Evolutionary conservation across 2,797 vertebrate genomes (phyloP), one percentile per base, ranked within the genome.

Genomic region (Pangasius sanitwongsei): DNA sequence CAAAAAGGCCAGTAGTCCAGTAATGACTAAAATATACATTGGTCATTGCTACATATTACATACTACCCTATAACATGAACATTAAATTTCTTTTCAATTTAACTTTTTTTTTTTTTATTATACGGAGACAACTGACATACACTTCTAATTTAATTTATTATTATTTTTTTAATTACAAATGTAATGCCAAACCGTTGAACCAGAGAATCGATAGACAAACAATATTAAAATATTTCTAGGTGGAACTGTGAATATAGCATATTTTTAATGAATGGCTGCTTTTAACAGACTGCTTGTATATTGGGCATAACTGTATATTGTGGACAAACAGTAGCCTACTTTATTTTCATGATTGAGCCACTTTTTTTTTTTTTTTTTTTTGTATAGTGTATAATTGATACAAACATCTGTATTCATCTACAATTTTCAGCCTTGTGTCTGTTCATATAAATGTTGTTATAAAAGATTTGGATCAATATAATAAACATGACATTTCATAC

Each of bases 401-500:
- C 61, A 81, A 70, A 70, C n/a, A 86, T 85, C 9, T 57, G 61
- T 59, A 80, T 63, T 16, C 15, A 69, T 31, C 70, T 44, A 67
- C 9, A 25, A 48, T 80, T 86, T 80, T 69, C 34, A 41, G 41
- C 18, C 83, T 48, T 72, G 53, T 82, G 61, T 72, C 50, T 89
- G 53, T 83, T 61, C 53, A 63, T 82, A 74, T 86, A 67, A 77
- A 80, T 86, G 83, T 59, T 81, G 87, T 57, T 69, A 67, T 48
- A 85, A 80, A 69, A 31, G 6, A 88, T 67, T 78, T 59, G 34
- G 55, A 75, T 50, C 2, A 3, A 69, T 34, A 72, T 67, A 88
- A 75, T 86, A 90, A 90, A 90, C 13, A 78, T 50, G 2, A 87
- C 31, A 53, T 83, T 85, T 55, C 28, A 63, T 72, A 80, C n/a